Percentiles rank a stretch among this genome's conserved stretches.
Conservation (phyloP, 2,888 invertebrate species). For the Quadroppia sp. region DNA sequence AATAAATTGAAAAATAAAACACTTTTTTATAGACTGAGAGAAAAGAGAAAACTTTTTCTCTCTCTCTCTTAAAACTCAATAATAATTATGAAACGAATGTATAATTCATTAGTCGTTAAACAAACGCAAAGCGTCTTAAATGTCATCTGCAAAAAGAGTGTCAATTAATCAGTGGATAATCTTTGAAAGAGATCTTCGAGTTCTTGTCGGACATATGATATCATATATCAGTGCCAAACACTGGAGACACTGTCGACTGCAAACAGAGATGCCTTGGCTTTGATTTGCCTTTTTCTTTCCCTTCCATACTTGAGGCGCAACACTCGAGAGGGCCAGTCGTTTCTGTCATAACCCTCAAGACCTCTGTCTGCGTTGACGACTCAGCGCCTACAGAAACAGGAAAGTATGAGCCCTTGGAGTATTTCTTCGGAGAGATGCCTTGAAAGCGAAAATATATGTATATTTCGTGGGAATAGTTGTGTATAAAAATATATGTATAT, state of each 20-base stretch:
- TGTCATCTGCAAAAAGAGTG: not conserved
- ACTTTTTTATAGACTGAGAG: not conserved
- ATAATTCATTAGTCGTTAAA: not conserved
- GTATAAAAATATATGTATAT: not conserved
- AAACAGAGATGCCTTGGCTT: not conserved
- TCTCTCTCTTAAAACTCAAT: not conserved
- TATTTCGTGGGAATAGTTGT: conserved; percentile 1
- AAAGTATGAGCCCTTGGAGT: not conserved
- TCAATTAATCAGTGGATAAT: not conserved
- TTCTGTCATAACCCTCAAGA: not conserved
- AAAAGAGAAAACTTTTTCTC: not conserved
- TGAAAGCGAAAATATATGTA: not conserved
- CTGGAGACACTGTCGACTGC: not conserved
- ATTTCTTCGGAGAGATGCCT: not conserved
- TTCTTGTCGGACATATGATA: conserved; percentile 1
- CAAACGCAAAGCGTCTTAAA: not conserved
- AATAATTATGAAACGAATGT: conserved; percentile 1
- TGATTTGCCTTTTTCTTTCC: not conserved
- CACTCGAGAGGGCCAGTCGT: not conserved
- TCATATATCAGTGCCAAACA: conserved; percentile 4
- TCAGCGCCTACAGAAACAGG: not conserved
- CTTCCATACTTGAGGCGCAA: not conserved
- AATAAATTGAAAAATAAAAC: not conserved
- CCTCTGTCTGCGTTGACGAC: not conserved
- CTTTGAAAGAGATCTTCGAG: not conserved